Percentiles rank a stretch among this genome's conserved stretches.
phyloP scores from a whole-genome alignment of 2,888 invertebrate species.

The Drepana falcataria region DNA sequence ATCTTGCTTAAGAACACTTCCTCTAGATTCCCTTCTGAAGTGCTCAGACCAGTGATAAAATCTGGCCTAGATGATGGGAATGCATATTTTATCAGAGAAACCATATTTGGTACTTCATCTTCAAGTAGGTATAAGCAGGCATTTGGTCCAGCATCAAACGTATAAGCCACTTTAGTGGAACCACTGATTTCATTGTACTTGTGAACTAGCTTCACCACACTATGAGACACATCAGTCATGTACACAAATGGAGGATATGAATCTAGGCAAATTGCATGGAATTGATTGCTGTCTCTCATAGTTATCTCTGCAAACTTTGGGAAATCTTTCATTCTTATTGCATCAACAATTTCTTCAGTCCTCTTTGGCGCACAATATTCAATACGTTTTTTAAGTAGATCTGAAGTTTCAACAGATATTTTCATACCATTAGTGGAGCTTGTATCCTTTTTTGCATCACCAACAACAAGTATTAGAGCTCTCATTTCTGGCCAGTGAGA shows the following conservation, averaged over 20 bases:
- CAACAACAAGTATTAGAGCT: slow-evolving; percentile 92
- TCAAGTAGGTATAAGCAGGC: slow-evolving; percentile 92
- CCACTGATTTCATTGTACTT: slow-evolving; percentile 85
- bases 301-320: slow-evolving; percentile 92
- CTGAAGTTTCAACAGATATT: slow-evolving; percentile 87
- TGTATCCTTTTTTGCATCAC: slow-evolving; percentile 88
- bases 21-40: slow-evolving; percentile 19
- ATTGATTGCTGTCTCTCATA: slow-evolving; percentile 98
- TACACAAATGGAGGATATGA: slow-evolving; percentile 96
- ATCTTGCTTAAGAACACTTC: slow-evolving; percentile 39
- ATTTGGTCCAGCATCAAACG: slow-evolving; percentile 99
- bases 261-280: slow-evolving; percentile 96
- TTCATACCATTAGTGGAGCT: slow-evolving; percentile 96
- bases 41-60: slow-evolving; percentile 51
- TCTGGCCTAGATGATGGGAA: slow-evolving; percentile 82
- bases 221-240: slow-evolving; percentile 92
- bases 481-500: slow-evolving; percentile 94
- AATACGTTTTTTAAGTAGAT: slow-evolving; percentile 87
- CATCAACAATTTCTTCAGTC: slow-evolving; percentile 71
- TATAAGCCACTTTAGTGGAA: slow-evolving; percentile 90
- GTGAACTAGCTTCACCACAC: slow-evolving; percentile 89
- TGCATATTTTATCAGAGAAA: slow-evolving; percentile 82
- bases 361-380: slow-evolving; percentile 85
- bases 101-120: slow-evolving; percentile 83
- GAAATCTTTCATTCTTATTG: slow-evolving; percentile 86